Evolutionary conservation across 37 sponge, comb jelly and placozoan species (phyloP), one percentile per base, ranked within the genome.

Genomic region (Halichondria panicea): DNA sequence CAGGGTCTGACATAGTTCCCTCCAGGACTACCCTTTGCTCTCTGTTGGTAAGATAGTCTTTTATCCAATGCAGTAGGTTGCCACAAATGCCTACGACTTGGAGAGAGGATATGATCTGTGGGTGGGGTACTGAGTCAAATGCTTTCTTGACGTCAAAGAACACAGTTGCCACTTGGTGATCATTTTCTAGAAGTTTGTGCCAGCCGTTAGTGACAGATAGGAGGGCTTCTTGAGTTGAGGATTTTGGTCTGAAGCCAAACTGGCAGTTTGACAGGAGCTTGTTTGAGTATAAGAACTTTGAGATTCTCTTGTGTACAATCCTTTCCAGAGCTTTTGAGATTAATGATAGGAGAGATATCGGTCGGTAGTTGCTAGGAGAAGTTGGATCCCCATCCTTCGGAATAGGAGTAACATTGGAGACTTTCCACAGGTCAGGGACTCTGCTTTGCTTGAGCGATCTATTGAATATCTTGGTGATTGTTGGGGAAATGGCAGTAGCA

Each of bases 181-280:
- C 28, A 3, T n/a, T 37, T 8, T 15, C 45, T 11, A 59, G 63
- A 37, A 62, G 28, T 28, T 21, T 45, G 5, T 59, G 45, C 74
- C 76, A 61, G 63, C 4, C 18, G 21, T 55, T 43, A 30, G 64
- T 41, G 25, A 19, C 74, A 21, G 59, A 48, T 4, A 72, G 57
- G 4, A 75, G 27, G 46, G 64, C 76, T 48, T 55, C 55, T 22
- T 75, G 55, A 12, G 78, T 65, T 5, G 76, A 75, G 45, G 64
- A 62, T 8, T 33, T 32, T 19, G 76, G 76, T 11, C 63, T 6
- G 25, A 75, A 75, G 18, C 76, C 76, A 61, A 75, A 75, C 40
- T 75, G 76, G 42, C 64, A 38, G 28, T 59, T 40, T 18, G 76
- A 75, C 18, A 75, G 76, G 13, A 75, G 76, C n/a, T 59, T 40